Evolutionary conservation across 2,888 invertebrate genomes (phyloP).

Genomic region (Neria commutata): DNA sequence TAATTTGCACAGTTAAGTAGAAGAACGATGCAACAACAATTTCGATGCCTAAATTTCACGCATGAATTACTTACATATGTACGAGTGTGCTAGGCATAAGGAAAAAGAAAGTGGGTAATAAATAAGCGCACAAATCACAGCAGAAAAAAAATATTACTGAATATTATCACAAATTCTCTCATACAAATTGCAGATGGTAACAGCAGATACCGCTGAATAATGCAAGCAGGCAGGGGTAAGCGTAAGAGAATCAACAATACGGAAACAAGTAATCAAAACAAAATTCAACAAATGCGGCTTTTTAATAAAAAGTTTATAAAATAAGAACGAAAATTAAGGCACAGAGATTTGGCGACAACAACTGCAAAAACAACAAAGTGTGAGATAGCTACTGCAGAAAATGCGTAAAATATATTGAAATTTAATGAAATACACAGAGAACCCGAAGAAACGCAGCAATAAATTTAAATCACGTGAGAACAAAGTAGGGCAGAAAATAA

Average conservation of each 20-base stretch:
- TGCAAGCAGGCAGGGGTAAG: background rate
- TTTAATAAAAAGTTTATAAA: slow-evolving; percentile 10
- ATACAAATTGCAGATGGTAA: too few relatives aligned
- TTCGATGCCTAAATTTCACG: background rate
- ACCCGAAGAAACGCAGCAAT: background rate
- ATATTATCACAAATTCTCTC: background rate
- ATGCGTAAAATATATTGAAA: background rate
- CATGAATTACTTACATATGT: background rate
- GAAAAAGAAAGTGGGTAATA: background rate
- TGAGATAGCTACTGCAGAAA: slow-evolving; percentile 28
- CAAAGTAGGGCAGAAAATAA: background rate
- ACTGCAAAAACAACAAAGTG: slow-evolving; percentile 19
- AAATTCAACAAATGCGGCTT: background rate
- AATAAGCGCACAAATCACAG: background rate
- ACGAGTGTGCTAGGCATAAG: background rate
- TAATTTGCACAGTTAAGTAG: too few relatives aligned
- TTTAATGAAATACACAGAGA: background rate
- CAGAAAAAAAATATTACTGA: background rate
- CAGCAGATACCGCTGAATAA: background rate
- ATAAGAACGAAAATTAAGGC: background rate
- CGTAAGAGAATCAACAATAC: background rate
- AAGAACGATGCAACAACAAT: background rate
- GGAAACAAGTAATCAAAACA: background rate
- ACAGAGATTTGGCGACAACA: slow-evolving; percentile 19
- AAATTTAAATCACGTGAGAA: slow-evolving; percentile 2